Conservation (phyloP, 2,797 vertebrate species). For the Scomberomorus guttatus region DNA sequence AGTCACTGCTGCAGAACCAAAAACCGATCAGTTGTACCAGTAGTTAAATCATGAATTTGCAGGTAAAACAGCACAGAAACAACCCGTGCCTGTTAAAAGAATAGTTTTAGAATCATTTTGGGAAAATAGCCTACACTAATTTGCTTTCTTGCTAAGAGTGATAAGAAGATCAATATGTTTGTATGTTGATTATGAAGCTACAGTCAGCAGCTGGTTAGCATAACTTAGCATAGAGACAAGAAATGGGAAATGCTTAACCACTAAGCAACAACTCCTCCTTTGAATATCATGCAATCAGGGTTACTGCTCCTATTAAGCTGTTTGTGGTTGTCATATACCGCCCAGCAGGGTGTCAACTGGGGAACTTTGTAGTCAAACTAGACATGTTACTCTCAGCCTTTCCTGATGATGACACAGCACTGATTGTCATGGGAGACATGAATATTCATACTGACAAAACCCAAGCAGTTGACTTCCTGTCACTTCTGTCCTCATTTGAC, state of each 20-base stretch:
- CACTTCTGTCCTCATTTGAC: no score
- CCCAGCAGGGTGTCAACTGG: no score
- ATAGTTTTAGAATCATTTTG: neutral
- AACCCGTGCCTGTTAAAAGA: neutral
- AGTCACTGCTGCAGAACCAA: constrained; percentile 42
- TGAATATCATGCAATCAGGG: neutral
- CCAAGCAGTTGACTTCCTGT: no score
- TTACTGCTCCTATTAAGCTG: no score
- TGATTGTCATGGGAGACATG: no score
- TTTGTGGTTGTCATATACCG: no score
- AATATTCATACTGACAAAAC: no score
- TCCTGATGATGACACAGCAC: no score
- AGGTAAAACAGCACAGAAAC: neutral
- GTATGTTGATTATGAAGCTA: neutral
- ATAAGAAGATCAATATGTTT: constrained; percentile 3
- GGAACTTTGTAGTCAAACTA: no score
- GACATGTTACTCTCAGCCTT: no score
- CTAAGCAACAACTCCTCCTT: no score
- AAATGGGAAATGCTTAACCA: neutral
- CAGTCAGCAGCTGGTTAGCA: constrained; percentile 1
- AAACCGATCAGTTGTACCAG: neutral
- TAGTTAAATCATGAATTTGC: neutral
- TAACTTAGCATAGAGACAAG: neutral
- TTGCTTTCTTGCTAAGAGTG: neutral
- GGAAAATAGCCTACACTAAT: neutral